These are phyloP conservation scores for Lochmaea capreae DNA, from an alignment of 2,888 invertebrate genomes.

Conservation along the genomic window DNA sequence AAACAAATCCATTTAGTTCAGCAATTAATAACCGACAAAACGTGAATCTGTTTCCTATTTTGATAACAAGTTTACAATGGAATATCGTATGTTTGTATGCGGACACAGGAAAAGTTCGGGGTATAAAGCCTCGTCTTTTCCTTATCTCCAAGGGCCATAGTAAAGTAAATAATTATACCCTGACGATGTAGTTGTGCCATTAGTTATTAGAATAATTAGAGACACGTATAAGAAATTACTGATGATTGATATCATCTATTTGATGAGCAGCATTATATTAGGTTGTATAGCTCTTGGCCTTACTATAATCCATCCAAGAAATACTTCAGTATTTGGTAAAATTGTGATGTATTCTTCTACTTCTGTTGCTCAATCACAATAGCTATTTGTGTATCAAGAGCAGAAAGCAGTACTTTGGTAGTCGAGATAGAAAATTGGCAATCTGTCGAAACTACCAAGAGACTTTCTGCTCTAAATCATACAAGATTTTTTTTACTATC, in stretches of 20 bases:
- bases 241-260: background rate
- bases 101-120: conserved; percentile 29
- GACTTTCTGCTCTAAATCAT: too few relatives aligned
- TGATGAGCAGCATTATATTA: too few relatives aligned
- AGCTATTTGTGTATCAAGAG: too few relatives aligned
- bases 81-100: conserved; percentile 18
- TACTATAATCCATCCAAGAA: too few relatives aligned
- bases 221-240: background rate
- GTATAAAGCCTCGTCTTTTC: conserved; percentile 1
- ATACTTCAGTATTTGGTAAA: too few relatives aligned
- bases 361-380: too few relatives aligned
- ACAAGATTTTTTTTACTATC: too few relatives aligned
- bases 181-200: background rate
- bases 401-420: too few relatives aligned
- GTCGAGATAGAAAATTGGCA: too few relatives aligned
- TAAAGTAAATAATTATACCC: background rate
- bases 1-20: conserved; percentile 51
- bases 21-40: conserved; percentile 52
- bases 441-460: too few relatives aligned
- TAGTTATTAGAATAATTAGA: background rate
- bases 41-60: conserved; percentile 53
- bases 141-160: conserved; percentile 10
- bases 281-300: too few relatives aligned
- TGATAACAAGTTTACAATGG: conserved; percentile 54
- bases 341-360: too few relatives aligned